Base-by-base conservation (phyloP, 2,888 invertebrate genomes). In the Drosophila fulvimacula region DNA sequence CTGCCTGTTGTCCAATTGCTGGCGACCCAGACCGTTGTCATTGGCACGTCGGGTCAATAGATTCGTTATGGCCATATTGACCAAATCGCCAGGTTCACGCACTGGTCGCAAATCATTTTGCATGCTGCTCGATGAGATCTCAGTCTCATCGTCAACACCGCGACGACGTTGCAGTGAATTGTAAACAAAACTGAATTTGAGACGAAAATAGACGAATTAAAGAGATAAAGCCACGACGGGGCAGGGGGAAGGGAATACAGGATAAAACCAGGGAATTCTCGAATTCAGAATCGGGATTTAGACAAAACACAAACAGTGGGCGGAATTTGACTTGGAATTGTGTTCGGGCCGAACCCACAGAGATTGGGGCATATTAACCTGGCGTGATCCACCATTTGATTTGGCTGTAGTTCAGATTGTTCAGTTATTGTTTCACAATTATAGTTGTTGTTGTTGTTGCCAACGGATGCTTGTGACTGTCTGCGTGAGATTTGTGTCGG, bases 21-120 rank as follows among this genome's bases (percentile, higher is more conserved):
- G 69, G 48, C 73, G 66, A 51, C 65, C 78, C 67, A 73, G 44
- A 48, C 34, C 56, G 62, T 82, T 87, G 32, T 73, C 77, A 58
- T 80, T 71, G 51, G 82, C 82, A 21, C 82, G 82, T 3, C 89
- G 79, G 10, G 79, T 67, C 60, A 84, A 63, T 53, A 73, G 70
- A 55, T 66, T 76, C 61, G 76, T 59, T 21, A 76, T 51, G 17
- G 81, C 52, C 38, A 30, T 6, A 27, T 66, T 57, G 52, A 57
- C 56, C 19, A 42, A 52, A 38, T 41, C 17, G 36, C 17, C 53
- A 7, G 83, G 78, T 39, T 76, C 60, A 1, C 82, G 82, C 57
- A 91, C 90, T 5, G 90, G 87, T 13, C 78, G 79, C 63, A 91
- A 71, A 72, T 91, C 91, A 24, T 59, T 90, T 69, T 86, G 88